A percentile compares a stretch with the other conserved stretches of the same genome.
Evolutionary conservation across 1,140 invertebrate genomes (phyloP).

Genomic region (Drosophila eugracilis): DNA sequence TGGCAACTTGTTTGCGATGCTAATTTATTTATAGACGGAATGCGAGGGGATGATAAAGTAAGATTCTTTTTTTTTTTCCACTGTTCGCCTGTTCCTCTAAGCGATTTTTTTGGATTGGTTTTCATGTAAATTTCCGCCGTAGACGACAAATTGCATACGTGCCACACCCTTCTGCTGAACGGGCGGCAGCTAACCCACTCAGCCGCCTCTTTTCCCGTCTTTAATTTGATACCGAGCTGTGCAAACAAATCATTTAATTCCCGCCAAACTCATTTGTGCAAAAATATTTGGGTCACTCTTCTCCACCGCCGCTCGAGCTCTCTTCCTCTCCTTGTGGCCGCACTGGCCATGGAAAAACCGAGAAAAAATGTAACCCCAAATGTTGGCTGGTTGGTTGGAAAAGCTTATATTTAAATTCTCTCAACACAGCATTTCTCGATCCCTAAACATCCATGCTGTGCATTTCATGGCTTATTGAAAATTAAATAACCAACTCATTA

Average conservation of each 20-base stretch:
- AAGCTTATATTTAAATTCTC: too few relatives aligned
- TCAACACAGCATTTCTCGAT: too few relatives aligned
- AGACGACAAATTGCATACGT: conserved; percentile 80
- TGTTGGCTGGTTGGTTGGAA: background rate
- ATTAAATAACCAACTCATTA: too few relatives aligned
- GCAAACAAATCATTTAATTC: conserved; percentile 79
- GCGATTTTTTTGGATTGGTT: conserved; percentile 28
- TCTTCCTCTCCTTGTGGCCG: background rate
- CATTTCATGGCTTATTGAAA: too few relatives aligned
- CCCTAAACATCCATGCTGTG: too few relatives aligned
- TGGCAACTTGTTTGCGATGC: conserved; percentile 75
- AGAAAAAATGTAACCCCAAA: conserved; percentile 47
- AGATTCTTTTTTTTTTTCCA: conserved; percentile 23
- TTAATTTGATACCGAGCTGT: conserved; percentile 69
- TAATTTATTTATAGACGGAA: conserved; percentile 81
- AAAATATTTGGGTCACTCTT: conserved; percentile 68
- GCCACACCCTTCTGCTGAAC: conserved; percentile 50
- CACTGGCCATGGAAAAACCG: conserved; percentile 9
- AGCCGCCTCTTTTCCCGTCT: conserved; percentile 6
- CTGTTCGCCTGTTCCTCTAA: background rate
- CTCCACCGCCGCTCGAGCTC: background rate
- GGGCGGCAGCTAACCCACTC: background rate
- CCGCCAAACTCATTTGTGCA: conserved; percentile 71
- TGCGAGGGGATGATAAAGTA: conserved; percentile 15
- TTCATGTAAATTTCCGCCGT: conserved; percentile 76